Base-by-base conservation (phyloP, 1,140 invertebrate species). In the Megathymus violae region DNA sequence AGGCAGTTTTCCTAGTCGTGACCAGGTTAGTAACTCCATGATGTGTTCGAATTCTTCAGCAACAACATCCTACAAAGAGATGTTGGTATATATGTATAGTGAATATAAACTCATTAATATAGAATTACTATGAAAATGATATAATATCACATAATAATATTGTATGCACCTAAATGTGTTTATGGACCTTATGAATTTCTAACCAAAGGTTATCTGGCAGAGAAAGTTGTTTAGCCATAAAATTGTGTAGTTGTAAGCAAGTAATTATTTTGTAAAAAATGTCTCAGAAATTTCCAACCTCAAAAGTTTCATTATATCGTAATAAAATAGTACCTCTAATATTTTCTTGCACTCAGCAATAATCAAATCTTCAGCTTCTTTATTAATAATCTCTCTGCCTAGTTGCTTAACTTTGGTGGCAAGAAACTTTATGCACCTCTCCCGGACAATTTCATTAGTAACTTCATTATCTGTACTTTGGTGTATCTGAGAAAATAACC, bases 1-100 rank as follows among this genome's bases (percentile, higher is more conserved):
- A 13, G 96, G 92, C 27, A 96, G 96, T 67, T 95, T 95, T 43
- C 96, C 95, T 40, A 97, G 92, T 86, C 95, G 95, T 6, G 98
- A 95, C 88, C 94, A 94, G 0, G 94, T 94, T 64, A 99, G 91
- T 54, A 98, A 93, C 13, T 95, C 95, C 95, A 99, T 97, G 25
- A 99, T 94, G 44, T 94, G 93, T 63, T 97, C 95, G 91, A 98
- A 98, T 90, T 99, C 98, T 72, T 98, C 97, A 47, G 96, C 96
- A 34, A 96, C 97, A 7, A 97, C 95, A 93, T 97, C 96, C 95
- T 97, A 71, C 1, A 87, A 69, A 36, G 22, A 48, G n/a, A n/a
- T n/a, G n/a, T n/a, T 48, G 15, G 11, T 46, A 13, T 38, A 38
- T 38, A 40, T 15, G 13, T 15, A 19, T 11, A 46, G n/a, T n/a